Base-by-base conservation (phyloP, 2,113 vertebrate genomes). In the Microtus richardsoni region DNA sequence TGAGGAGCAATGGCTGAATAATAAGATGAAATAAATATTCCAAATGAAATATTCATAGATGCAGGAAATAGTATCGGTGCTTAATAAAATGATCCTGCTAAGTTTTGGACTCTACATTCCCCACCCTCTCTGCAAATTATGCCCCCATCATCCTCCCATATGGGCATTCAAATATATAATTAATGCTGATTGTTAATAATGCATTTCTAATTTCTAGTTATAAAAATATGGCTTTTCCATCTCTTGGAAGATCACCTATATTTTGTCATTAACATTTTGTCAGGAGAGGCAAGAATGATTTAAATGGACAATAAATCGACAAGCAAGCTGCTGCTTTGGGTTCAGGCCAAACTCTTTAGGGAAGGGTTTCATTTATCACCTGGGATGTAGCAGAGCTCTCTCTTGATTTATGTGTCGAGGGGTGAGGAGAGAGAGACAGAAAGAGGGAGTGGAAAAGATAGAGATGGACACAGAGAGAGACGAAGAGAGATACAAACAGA, bases 101-200 rank as follows among this genome's bases (percentile, higher is more conserved):
- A 92, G 71, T 94, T 88, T 73, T 95, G 93, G 96, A 88, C 75
- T 64, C 96, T 60, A 93, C 91, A 73, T 22, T 22, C 5, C 62
- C 96, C 54, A 8, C 41, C 94, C 90, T 0, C 89, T 0, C 97
- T 97, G 97, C 91, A 97, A 98, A 98, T 97, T 98, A 97, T 93
- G 88, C 94, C 95, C 97, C 97, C 70, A 8, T 98, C 96, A 95
- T 88, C 74, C 92, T 96, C 93, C 93, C 94, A 93, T 96, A 90
- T 80, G 97, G 97, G 91, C 95, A 96, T 94, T 93, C 95, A 98
- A 97, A 98, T 98, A 93, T 98, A 98, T 98, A 98, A 98, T 98
- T 98, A 98, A 98, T 98, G 97, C 95, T 94, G 68, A 68, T 92
- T 54, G 97, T 98, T 96, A 98, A 99, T 99, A 98, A 98, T 98